Evolutionary conservation across 2,888 invertebrate genomes (phyloP).

Genomic region (Trissolcus japonicus): DNA sequence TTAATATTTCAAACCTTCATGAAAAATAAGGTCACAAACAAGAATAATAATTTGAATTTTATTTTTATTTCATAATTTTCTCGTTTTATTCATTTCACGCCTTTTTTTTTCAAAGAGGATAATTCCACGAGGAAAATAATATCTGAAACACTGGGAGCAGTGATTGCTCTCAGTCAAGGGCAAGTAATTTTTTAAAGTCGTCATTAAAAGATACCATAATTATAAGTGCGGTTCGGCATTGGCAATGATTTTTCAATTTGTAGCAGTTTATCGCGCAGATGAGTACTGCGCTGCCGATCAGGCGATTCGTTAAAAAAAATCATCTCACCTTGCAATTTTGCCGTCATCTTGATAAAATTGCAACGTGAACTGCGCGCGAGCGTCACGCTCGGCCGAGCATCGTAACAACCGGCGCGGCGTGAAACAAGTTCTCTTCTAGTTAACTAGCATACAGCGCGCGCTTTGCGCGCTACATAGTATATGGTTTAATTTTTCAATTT

Average conservation of each 20-base stretch:
- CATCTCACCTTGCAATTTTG: slow-evolving; percentile 38
- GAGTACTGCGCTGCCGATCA: slow-evolving; percentile 15
- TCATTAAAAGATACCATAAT: slow-evolving; percentile 8
- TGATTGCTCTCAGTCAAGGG: slow-evolving; percentile 24
- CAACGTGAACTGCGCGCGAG: slow-evolving; percentile 35
- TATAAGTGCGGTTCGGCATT: slow-evolving; percentile 24
- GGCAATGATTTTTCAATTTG: slow-evolving; percentile 43
- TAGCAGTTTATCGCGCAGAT: slow-evolving; percentile 33
- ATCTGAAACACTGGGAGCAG: slow-evolving; percentile 27
- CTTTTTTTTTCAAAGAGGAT: too few relatives aligned
- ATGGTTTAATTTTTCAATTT: too few relatives aligned
- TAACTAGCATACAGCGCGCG: too few relatives aligned
- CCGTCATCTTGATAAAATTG: slow-evolving; percentile 54
- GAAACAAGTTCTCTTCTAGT: slow-evolving; percentile 47
- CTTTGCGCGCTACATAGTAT: too few relatives aligned
- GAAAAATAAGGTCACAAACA: background rate
- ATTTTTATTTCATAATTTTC: too few relatives aligned
- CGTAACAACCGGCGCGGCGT: slow-evolving; percentile 38
- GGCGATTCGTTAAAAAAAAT: slow-evolving; percentile 21
- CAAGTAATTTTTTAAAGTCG: slow-evolving; percentile 24
- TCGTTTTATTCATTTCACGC: too few relatives aligned
- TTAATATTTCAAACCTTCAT: too few relatives aligned
- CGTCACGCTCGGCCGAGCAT: slow-evolving; percentile 46
- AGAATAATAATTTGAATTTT: too few relatives aligned
- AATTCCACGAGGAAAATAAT: slow-evolving; percentile 21